Conservation (phyloP, 1,140 invertebrate genomes). For the Achroia grisella region DNA sequence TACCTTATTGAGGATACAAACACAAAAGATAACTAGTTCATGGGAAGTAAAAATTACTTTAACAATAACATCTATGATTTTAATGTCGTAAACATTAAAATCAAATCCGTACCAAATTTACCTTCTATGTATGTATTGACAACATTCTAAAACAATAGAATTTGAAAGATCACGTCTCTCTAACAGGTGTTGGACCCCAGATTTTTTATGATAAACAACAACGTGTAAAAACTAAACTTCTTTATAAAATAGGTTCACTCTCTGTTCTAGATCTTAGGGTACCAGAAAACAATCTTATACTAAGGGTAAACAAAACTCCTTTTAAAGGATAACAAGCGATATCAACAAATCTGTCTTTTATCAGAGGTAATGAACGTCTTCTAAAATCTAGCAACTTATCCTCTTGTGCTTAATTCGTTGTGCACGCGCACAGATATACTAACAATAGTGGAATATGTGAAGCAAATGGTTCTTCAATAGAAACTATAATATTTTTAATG, state of each 20-base stretch:
- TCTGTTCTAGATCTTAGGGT: slow-evolving; percentile 51
- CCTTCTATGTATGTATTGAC: not conserved
- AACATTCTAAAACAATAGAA: not conserved
- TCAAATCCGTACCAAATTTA: not conserved
- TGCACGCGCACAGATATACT: slow-evolving; percentile 29
- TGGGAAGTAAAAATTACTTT: too few relatives aligned
- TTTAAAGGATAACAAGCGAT: slow-evolving; percentile 67
- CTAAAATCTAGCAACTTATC: slow-evolving; percentile 50
- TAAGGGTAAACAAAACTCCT: slow-evolving; percentile 59
- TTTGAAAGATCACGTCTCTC: slow-evolving; percentile 17
- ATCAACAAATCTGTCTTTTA: slow-evolving; percentile 57
- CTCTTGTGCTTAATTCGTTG: slow-evolving; percentile 47
- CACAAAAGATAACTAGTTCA: too few relatives aligned
- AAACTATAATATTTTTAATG: not conserved
- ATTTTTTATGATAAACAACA: slow-evolving; percentile 47
- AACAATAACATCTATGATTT: slow-evolving; percentile 14
- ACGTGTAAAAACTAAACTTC: slow-evolving; percentile 52
- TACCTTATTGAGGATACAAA: not conserved
- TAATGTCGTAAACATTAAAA: slow-evolving; percentile 10
- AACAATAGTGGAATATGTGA: slow-evolving; percentile 16
- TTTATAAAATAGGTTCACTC: slow-evolving; percentile 57
- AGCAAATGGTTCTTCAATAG: slow-evolving; percentile 8
- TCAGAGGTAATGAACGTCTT: slow-evolving; percentile 44
- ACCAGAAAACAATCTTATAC: slow-evolving; percentile 52
- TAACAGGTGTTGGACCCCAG: slow-evolving; percentile 63